Conservation (phyloP, 1,140 invertebrate genomes). For the Apocrypta bakeri region DNA sequence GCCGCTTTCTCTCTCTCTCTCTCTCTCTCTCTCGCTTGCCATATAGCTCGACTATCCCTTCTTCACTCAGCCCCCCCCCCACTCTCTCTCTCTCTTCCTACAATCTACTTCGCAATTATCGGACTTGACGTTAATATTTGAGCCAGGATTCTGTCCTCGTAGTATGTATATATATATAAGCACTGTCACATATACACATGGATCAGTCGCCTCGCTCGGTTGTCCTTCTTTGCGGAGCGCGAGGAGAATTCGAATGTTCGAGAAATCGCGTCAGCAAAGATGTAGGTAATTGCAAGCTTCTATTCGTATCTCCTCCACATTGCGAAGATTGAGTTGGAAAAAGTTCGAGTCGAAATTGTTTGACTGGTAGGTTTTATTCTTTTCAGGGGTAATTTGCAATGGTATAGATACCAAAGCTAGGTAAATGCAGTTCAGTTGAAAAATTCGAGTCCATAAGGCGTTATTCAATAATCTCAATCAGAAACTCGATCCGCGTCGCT, state of each 20-base stretch:
- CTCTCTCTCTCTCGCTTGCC: conserved; percentile 26
- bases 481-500: conserved; percentile 4
- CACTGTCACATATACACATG: conserved; percentile 24
- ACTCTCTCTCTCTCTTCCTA: conserved; percentile 50
- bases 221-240: conserved; percentile 45
- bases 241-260: conserved; percentile 42
- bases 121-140: conserved; percentile 73
- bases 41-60: conserved; percentile 8
- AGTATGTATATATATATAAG: not conserved
- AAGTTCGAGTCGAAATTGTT: no score
- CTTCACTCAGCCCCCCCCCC: not conserved
- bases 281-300: conserved; percentile 10
- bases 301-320: conserved; percentile 4
- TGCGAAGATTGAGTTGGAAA: no score
- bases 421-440: not conserved
- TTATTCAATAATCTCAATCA: conserved; percentile 25
- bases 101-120: conserved; percentile 75
- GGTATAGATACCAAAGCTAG: no score
- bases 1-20: conserved; percentile 15
- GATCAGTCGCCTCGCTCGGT: conserved; percentile 23
- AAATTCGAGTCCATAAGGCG: not conserved
- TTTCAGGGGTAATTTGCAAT: no score
- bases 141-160: conserved; percentile 56
- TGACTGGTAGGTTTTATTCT: no score
- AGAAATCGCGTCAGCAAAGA: conserved; percentile 34